A percentile compares a stretch with the other conserved stretches of the same genome.
Evolutionary conservation across 2,797 vertebrate species (phyloP).

Genomic region (Clarias laeviceps): DNA sequence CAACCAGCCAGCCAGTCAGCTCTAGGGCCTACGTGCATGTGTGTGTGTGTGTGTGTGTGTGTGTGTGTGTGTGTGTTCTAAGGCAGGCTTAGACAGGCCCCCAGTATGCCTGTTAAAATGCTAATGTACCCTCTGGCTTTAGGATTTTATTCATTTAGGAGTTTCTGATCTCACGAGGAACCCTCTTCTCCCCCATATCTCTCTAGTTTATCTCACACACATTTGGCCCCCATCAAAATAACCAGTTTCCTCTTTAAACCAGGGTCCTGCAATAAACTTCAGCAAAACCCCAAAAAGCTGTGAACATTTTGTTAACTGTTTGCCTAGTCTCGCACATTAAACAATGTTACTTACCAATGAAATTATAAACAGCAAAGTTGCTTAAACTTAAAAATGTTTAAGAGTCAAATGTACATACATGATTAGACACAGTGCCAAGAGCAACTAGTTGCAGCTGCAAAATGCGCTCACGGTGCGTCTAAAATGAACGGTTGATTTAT

Average conservation of each 20-base stretch:
- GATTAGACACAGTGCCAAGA: background rate
- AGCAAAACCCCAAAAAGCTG: background rate
- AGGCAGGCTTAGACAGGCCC: conserved; percentile 63
- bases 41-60: conserved; percentile 27
- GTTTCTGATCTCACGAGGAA: conserved; percentile 42
- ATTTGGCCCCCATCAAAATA: background rate
- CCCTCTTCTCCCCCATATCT: background rate
- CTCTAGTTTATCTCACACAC: conserved; percentile 9
- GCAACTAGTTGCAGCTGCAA: background rate
- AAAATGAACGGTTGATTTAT: background rate
- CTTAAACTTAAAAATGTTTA: background rate
- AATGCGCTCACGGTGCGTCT: background rate
- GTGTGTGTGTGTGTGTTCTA: conserved; percentile 21
- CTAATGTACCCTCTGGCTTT: conserved; percentile 59
- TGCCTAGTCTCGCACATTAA: background rate
- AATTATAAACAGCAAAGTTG: background rate
- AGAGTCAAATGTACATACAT: background rate
- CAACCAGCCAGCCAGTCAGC: conserved; percentile 67
- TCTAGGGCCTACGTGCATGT: conserved; percentile 15
- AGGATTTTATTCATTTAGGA: conserved; percentile 51
- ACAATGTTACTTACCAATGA: background rate
- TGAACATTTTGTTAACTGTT: background rate
- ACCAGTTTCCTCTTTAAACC: background rate
- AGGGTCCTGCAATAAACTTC: background rate
- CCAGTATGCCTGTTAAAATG: conserved; percentile 64